Conservation (phyloP, 2,888 invertebrate genomes). For the Isotomurus palustris region DNA sequence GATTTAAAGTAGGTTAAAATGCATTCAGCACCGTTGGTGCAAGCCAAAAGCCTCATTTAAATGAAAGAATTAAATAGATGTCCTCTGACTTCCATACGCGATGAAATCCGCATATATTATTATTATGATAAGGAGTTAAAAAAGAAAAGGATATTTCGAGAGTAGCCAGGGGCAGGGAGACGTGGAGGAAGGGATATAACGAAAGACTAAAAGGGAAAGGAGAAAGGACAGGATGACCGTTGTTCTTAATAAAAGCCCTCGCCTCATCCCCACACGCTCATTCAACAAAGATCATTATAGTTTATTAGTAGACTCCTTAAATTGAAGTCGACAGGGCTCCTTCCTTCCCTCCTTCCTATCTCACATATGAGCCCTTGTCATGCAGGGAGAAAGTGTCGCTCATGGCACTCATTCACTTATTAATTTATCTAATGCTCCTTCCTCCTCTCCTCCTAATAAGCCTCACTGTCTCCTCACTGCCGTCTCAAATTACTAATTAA, state of each 20-base stretch:
- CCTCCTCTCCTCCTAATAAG: neutral
- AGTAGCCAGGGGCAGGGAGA: neutral
- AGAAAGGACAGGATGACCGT: no score
- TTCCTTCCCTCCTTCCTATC: no score
- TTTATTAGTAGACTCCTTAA: constrained; percentile 1
- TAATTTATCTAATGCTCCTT: constrained; percentile 2
- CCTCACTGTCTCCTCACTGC: neutral
- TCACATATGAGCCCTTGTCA: no score
- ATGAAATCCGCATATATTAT: no score
- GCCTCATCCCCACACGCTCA: no score
- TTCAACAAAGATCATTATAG: constrained; percentile 1
- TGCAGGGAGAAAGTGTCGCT: neutral
- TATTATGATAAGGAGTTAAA: no score
- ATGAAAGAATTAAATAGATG: no score
- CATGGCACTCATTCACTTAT: constrained; percentile 1
- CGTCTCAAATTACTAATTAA: constrained; percentile 1
- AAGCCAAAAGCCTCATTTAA: no score
- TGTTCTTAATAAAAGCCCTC: neutral
- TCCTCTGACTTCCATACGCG: no score
- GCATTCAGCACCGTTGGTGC: no score
- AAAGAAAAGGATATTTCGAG: neutral
- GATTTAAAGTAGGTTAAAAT: no score
- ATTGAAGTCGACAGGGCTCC: constrained; percentile 1
- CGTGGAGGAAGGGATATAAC: neutral
- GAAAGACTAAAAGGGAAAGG: no score